These are phyloP conservation scores for Thysanoteuthis rhombus DNA, from an alignment of 2,888 invertebrate genomes.

Conservation along the genomic window DNA sequence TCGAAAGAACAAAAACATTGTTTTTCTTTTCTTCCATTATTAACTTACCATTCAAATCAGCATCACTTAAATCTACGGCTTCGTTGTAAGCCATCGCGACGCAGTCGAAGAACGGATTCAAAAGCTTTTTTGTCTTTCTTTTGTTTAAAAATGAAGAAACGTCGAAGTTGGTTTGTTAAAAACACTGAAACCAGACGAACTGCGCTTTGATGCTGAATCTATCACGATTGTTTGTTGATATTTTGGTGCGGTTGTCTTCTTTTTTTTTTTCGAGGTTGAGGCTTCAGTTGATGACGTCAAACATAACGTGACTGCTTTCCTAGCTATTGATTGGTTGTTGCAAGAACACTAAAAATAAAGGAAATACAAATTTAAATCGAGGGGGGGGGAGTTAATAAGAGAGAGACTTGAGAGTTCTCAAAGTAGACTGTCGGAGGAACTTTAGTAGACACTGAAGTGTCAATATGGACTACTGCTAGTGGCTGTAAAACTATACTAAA, in stretches of 20 bases:
- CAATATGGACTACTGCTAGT: too few relatives aligned
- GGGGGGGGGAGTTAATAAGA: background rate
- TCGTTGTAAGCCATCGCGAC: constrained; percentile 12
- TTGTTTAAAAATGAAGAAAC: background rate
- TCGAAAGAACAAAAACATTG: background rate
- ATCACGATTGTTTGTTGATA: background rate
- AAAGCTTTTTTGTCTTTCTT: background rate
- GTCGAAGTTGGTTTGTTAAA: background rate
- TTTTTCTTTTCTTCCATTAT: background rate
- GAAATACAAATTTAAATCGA: background rate
- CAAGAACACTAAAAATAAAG: background rate
- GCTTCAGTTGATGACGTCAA: background rate
- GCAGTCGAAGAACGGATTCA: background rate
- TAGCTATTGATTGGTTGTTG: background rate
- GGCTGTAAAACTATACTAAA: too few relatives aligned
- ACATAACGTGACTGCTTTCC: background rate
- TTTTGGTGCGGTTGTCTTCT: background rate
- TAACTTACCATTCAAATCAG: background rate
- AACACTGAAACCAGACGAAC: background rate
- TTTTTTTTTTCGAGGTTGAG: background rate
- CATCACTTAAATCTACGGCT: background rate
- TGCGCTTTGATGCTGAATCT: background rate
- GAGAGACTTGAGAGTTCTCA: too few relatives aligned
- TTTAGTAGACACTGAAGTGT: background rate
- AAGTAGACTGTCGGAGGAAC: background rate